phyloP scores from a whole-genome alignment of 64 coral and sea anemone genomes.

The Trachythela sp. region DNA sequence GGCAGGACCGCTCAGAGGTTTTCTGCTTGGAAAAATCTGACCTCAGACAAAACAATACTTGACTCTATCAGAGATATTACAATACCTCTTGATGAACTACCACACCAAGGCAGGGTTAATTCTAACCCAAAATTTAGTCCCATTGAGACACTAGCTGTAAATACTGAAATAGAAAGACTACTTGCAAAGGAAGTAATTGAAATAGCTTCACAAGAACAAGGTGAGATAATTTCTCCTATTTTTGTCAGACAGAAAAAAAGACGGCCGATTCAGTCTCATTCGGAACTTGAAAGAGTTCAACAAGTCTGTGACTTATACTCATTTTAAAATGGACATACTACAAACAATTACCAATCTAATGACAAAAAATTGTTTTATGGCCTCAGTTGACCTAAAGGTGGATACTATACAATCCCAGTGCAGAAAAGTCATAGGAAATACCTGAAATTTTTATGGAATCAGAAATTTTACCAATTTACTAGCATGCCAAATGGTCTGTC shows the following conservation, averaged over 20 bases:
- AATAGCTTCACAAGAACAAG: not conserved
- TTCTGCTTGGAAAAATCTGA: not conserved
- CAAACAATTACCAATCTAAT: not conserved
- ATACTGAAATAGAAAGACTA: not conserved
- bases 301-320: not conserved
- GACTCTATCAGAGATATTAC: not conserved
- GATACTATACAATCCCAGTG: not conserved
- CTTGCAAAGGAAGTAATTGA: not conserved
- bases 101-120: not conserved
- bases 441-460: conserved; percentile 3
- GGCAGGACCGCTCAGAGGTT: not conserved
- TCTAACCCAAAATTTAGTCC: not conserved
- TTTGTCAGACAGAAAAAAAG: conserved; percentile 8
- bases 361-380: not conserved
- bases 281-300: not conserved
- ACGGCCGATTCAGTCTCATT: not conserved
- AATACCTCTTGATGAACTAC: not conserved
- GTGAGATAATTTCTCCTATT: not conserved
- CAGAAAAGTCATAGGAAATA: not conserved
- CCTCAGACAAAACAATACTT: not conserved
- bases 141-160: not conserved
- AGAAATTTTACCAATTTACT: not conserved
- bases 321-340: conserved; percentile 19
- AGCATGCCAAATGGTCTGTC: not conserved
- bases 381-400: not conserved